Base-by-base conservation (phyloP, 2,113 vertebrate species). In the Mormoops blainvillei region DNA sequence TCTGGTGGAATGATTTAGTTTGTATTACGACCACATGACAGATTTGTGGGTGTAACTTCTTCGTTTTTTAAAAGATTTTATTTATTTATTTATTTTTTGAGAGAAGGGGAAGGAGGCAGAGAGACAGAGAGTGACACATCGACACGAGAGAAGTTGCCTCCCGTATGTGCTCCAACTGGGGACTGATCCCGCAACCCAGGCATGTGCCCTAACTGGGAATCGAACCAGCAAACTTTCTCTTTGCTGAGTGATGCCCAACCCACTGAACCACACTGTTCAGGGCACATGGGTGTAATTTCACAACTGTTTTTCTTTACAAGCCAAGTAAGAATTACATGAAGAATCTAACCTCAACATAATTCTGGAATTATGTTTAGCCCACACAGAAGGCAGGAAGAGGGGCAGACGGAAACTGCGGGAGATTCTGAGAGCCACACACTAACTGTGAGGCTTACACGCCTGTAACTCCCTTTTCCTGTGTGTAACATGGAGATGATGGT, bases 391-490 rank as follows among this genome's bases (percentile, higher is more conserved):
- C 15, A 6, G 26, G 38, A 3, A 54, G 24, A 20, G 5, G 10
- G 13, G 24, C 33, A 48, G 43, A 38, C 0, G 3, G 36, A 22
- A 45, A 12, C n/a, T 41, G 14, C 0, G 4, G 28, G 71, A 36
- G n/a, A 48, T 20, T 67, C 18, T 48, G 43, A 82, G 45, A 19
- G 73, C 50, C 38, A 63, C 33, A 18, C 4, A 5, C 2, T 7
- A 58, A n/a, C 18, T 4, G 6, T 6, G 16, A 38, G 73, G 2
- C 19, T 20, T 14, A 31, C 10, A 3, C 6, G 0, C 41, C 38
- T 15, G 20, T 0, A 1, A 28, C 20, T 33, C 54, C 33, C 24
- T 56, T 38, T 43, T 5, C 61, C 63, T 4, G 0, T n/a, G 81
- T 61, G 24, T 50, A 28, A 22, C 0, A 2, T 0, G 9, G 33